These are phyloP conservation scores for Pitangus sulphuratus DNA, from an alignment of 2,797 vertebrate genomes.

Conservation along the genomic window DNA sequence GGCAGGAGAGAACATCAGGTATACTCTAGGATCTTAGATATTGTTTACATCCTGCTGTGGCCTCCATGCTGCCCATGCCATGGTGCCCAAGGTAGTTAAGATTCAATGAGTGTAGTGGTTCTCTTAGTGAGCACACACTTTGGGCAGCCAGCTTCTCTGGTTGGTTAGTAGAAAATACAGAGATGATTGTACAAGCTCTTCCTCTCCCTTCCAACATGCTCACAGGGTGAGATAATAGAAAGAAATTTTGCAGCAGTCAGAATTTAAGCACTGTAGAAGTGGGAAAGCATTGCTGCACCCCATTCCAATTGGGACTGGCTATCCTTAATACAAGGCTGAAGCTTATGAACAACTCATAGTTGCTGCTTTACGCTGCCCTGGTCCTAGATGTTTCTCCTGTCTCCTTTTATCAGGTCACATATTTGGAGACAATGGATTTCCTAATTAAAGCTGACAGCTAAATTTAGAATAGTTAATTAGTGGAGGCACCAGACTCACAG, in stretches of 20 bases:
- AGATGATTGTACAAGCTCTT: background rate
- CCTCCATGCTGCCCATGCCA: background rate
- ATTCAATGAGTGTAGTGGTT: background rate
- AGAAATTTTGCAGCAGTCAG: background rate
- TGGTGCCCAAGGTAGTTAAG: background rate
- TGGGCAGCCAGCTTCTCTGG: background rate
- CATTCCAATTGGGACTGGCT: background rate
- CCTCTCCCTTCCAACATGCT: background rate
- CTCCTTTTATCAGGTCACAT: conserved; percentile 44
- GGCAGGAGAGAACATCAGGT: background rate
- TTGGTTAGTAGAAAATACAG: background rate
- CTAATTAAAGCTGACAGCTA: conserved; percentile 62
- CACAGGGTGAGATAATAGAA: background rate
- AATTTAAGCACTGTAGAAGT: background rate
- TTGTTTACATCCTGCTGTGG: background rate
- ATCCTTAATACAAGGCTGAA: background rate
- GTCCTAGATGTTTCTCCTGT: background rate
- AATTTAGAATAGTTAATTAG: conserved; percentile 59
- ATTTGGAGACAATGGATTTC: conserved; percentile 37
- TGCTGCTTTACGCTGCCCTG: background rate
- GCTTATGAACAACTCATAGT: background rate
- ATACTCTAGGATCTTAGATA: background rate
- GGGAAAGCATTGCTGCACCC: background rate
- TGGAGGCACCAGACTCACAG: conserved; percentile 15
- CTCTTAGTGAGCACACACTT: background rate